Evolutionary conservation across 2,888 invertebrate genomes (phyloP), one percentile per base, ranked within the genome.

Genomic region (Caenorhabditis imperialis): DNA sequence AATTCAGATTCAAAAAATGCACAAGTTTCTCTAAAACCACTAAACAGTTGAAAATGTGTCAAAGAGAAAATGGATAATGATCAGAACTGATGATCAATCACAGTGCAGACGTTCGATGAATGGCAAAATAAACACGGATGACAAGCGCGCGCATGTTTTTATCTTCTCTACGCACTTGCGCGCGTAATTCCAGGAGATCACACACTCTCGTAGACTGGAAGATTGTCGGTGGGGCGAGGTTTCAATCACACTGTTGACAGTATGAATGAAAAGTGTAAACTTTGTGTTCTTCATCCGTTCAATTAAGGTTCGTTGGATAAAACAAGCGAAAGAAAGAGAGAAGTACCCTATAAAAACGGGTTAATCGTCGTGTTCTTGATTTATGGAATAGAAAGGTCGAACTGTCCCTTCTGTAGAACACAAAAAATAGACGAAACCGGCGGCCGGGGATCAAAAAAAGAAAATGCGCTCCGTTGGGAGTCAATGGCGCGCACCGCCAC

Each of bases 121-220:
- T 69, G 69, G 69, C 69, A 69, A 69, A 69, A 69, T 60, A 69
- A 69, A 69, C 60, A 69, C 53, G 47, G 60, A 69, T 69, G 63
- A 55, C 63, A 65, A 65, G 63, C 55, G 44, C 22, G 54, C 53
- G 35, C 37, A 47, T 54, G 63, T 65, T 65, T 65, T 65, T 65
- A 65, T 65, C 40, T 54, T 7, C 33, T 14, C 38, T 8, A 44
- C 47, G 50, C 47, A 33, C 42, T 30, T 44, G 54, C 53, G 47
- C 45, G 45, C 27, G 48, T 42, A 54, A 54, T 47, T 63, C 30
- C 33, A 47, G 53, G n/a, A n/a, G n/a, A n/a, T n/a, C n/a, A n/a
- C n/a, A n/a, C n/a, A n/a, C n/a, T n/a, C n/a, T n/a, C n/a, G n/a
- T n/a, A n/a, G n/a, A n/a, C n/a, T n/a, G n/a, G n/a, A n/a, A n/a